These are phyloP conservation scores for Maconellicoccus hirsutus DNA, from an alignment of 1,140 invertebrate species.

Conservation along the genomic window DNA sequence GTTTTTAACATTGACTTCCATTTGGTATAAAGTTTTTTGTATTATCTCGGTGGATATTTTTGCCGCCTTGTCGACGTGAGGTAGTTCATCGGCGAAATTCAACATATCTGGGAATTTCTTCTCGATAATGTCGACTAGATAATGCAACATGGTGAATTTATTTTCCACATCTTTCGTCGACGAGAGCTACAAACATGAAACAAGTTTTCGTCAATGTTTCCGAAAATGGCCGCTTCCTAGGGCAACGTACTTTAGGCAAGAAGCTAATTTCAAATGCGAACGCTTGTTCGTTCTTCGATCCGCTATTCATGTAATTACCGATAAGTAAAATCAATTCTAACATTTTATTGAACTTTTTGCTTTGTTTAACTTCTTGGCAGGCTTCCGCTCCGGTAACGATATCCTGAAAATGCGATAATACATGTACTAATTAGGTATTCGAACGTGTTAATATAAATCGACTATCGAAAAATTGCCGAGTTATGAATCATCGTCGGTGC, in stretches of 20 bases:
- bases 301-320: slow-evolving; percentile 92
- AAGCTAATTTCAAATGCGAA: slow-evolving; percentile 95
- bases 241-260: slow-evolving; percentile 66
- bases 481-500: too few relatives aligned
- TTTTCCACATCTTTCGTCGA: slow-evolving; percentile 91
- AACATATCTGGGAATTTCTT: slow-evolving; percentile 74
- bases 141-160: slow-evolving; percentile 84
- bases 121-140: slow-evolving; percentile 78
- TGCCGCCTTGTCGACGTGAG: slow-evolving; percentile 70
- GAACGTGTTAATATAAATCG: too few relatives aligned
- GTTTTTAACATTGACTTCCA: slow-evolving; percentile 74
- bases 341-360: slow-evolving; percentile 79
- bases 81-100: slow-evolving; percentile 73
- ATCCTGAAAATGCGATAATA: slow-evolving; percentile 42
- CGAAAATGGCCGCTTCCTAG: not conserved
- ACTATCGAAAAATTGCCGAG: too few relatives aligned
- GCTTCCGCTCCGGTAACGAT: slow-evolving; percentile 90
- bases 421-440: not conserved
- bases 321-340: slow-evolving; percentile 79
- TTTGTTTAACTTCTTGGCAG: slow-evolving; percentile 85
- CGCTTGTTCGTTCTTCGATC: slow-evolving; percentile 82
- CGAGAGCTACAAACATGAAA: slow-evolving; percentile 47
- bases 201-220: slow-evolving; percentile 22
- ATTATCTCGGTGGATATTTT: slow-evolving; percentile 76
- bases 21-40: slow-evolving; percentile 69